Conservation (phyloP, 2,888 invertebrate species). For the Macropis europaea region DNA sequence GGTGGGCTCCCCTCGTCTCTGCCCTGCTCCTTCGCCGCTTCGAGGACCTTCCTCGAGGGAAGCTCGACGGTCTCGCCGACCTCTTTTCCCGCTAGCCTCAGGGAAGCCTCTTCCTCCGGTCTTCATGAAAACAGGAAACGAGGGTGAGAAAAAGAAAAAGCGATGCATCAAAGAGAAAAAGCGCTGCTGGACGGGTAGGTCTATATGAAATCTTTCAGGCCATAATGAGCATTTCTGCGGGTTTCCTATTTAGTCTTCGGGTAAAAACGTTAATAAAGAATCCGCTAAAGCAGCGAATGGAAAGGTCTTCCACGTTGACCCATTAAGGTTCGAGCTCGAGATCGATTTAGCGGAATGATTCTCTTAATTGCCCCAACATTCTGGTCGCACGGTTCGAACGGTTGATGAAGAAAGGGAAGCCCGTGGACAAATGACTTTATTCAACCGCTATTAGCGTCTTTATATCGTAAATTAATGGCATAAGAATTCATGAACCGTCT, state of each 20-base stretch:
- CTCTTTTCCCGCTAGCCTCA: background rate
- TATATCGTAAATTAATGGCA: background rate
- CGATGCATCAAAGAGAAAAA: conserved; percentile 1
- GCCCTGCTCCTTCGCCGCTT: background rate
- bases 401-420: background rate
- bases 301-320: conserved; percentile 48
- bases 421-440: background rate
- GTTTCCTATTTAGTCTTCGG: conserved; percentile 35
- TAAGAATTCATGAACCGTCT: background rate
- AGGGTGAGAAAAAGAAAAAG: background rate
- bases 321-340: conserved; percentile 13
- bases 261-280: conserved; percentile 25
- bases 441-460: background rate
- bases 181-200: background rate
- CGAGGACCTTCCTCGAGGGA: background rate
- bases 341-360: conserved; percentile 25
- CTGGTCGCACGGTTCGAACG: background rate
- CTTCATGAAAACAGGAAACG: conserved; percentile 11
- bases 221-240: conserved; percentile 30
- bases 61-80: background rate
- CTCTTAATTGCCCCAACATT: conserved; percentile 40
- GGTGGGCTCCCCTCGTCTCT: background rate
- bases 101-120: background rate
- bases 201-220: conserved; percentile 1
- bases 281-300: conserved; percentile 34